Evolutionary conservation across 2,797 vertebrate genomes (phyloP).

Genomic region (Sebastes goodei): DNA sequence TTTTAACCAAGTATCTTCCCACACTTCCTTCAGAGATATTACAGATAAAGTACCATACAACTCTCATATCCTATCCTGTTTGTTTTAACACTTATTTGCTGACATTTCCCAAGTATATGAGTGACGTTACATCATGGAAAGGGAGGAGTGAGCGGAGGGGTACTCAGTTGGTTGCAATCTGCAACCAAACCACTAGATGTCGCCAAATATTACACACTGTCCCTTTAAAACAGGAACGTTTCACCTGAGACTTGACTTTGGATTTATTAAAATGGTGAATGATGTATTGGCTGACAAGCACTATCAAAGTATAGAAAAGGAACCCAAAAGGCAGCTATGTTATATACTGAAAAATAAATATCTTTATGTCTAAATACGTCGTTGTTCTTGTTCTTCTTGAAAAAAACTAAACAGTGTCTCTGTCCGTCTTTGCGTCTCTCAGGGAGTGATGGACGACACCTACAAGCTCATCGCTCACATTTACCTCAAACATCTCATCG

Average conservation of each 20-base stretch:
- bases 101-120: no score
- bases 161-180: no score
- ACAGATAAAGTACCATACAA: no score
- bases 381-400: background rate
- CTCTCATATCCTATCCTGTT: no score
- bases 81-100: no score
- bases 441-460: slow-evolving; percentile 46
- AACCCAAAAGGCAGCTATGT: background rate
- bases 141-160: no score
- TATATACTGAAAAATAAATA: background rate
- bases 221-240: background rate
- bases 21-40: background rate
- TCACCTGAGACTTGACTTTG: background rate
- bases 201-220: no score
- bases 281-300: background rate
- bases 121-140: no score
- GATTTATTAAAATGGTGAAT: background rate
- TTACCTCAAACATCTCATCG: slow-evolving; percentile 65
- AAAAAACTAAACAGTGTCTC: background rate
- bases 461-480: slow-evolving; percentile 34
- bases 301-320: background rate
- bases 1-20: background rate
- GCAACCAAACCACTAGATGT: no score
- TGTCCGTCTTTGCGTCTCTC: background rate
- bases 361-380: background rate